These are phyloP conservation scores for Megalops atlanticus DNA, from an alignment of 2,113 vertebrate genomes.

Conservation along the genomic window DNA sequence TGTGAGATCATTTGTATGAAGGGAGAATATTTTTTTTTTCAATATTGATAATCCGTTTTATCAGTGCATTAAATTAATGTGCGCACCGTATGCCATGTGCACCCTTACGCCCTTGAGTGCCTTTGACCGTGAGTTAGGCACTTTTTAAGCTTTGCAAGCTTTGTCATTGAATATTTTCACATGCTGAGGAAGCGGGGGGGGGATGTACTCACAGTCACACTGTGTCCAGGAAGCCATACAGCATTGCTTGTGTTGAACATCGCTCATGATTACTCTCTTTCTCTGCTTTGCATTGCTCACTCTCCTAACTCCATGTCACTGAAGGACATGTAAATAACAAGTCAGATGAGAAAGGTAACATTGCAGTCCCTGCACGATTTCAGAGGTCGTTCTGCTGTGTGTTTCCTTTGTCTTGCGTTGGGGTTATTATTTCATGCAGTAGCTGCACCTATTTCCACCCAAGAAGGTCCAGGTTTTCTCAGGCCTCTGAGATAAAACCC, in stretches of 20 bases:
- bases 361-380: not conserved
- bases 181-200: not conserved
- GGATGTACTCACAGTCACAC: not conserved
- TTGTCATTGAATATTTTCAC: not conserved
- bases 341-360: conserved; percentile 45
- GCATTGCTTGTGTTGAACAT: not conserved
- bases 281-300: conserved; percentile 25
- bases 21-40: no score
- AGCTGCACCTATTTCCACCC: no score
- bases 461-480: no score
- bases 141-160: not conserved
- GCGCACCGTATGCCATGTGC: no score
- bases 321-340: conserved; percentile 46
- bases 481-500: no score
- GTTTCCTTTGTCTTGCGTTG: no score
- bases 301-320: conserved; percentile 27
- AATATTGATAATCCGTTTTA: no score
- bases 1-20: no score
- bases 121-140: not conserved
- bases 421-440: no score
- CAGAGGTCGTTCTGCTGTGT: not conserved
- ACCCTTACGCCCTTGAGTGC: no score
- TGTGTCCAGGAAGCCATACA: not conserved
- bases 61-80: not conserved
- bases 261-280: conserved; percentile 13